A percentile compares a stretch with the other conserved stretches of the same genome.
Evolutionary conservation across 1,140 invertebrate genomes (phyloP).

Genomic region (Tyrophagus putrescentiae): DNA sequence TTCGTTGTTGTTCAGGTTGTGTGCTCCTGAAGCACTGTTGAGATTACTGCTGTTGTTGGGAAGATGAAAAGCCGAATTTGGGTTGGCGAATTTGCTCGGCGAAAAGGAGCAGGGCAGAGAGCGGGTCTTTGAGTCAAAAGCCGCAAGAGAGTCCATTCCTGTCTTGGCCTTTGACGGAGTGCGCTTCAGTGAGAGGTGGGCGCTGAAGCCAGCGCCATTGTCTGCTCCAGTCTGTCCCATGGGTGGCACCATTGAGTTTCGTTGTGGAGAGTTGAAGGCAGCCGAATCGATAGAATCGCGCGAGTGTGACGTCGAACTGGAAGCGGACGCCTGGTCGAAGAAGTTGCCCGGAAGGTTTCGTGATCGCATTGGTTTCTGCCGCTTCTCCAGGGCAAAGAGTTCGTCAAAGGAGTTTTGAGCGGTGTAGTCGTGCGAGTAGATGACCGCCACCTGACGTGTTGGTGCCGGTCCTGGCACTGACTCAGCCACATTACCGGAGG

Average conservation of each 20-base stretch:
- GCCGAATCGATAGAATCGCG: not conserved
- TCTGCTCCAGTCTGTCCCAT: no score
- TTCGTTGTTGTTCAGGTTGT: no score
- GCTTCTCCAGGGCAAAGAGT: no score
- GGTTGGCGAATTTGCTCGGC: not conserved
- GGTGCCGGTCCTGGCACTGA: no score
- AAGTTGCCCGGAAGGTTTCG: conserved; percentile 3
- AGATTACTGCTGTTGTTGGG: not conserved
- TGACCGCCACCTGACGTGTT: not conserved
- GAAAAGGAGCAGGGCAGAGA: conserved; percentile 5
- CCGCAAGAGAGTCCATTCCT: not conserved
- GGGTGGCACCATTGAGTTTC: not conserved
- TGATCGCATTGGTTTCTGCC: not conserved
- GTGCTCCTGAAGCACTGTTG: no score
- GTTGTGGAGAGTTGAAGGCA: not conserved
- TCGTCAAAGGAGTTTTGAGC: not conserved
- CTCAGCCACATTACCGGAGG: no score
- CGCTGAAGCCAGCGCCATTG: not conserved
- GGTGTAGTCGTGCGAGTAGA: not conserved
- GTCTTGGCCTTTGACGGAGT: not conserved
- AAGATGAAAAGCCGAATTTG: not conserved
- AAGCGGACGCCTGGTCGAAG: conserved; percentile 6
- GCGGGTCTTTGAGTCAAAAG: not conserved
- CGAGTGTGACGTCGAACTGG: not conserved
- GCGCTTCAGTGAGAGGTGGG: not conserved